phyloP scores from a whole-genome alignment of 2,888 invertebrate species.

The Drosophila melanosoma region DNA sequence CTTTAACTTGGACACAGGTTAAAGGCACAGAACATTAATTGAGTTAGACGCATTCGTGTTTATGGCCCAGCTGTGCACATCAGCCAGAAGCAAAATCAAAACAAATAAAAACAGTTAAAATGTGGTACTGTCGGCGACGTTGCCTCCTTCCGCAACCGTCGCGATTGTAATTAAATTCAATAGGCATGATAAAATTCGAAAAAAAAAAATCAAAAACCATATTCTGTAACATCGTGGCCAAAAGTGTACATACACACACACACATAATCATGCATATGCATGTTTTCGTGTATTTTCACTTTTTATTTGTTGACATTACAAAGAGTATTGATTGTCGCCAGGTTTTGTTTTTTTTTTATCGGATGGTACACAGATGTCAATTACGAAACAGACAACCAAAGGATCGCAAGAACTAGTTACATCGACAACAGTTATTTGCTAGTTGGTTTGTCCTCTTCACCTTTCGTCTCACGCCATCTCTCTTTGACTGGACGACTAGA shows the following conservation, averaged over 20 bases:
- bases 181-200: not conserved
- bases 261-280: not conserved
- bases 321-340: not conserved
- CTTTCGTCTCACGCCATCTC: not conserved
- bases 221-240: conserved; percentile 26
- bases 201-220: conserved; percentile 13
- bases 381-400: not conserved
- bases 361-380: not conserved
- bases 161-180: conserved; percentile 3
- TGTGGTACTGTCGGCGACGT: conserved; percentile 1
- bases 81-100: conserved; percentile 27
- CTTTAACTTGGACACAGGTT: not conserved
- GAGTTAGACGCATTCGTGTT: not conserved
- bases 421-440: not conserved
- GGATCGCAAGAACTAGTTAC: not conserved
- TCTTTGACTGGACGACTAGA: not conserved
- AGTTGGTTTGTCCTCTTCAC: not conserved
- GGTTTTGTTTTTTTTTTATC: not conserved
- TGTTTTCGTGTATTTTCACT: conserved; percentile 32
- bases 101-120: not conserved
- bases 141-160: not conserved
- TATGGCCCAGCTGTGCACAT: conserved; percentile 23
- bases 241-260: conserved; percentile 7
- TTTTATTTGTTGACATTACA: conserved; percentile 11
- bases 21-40: conserved; percentile 8